Percentiles rank a stretch among this genome's conserved stretches.
Conservation (phyloP, 2,113 vertebrate genomes). For the Boulengeromyrus knoepffleri region DNA sequence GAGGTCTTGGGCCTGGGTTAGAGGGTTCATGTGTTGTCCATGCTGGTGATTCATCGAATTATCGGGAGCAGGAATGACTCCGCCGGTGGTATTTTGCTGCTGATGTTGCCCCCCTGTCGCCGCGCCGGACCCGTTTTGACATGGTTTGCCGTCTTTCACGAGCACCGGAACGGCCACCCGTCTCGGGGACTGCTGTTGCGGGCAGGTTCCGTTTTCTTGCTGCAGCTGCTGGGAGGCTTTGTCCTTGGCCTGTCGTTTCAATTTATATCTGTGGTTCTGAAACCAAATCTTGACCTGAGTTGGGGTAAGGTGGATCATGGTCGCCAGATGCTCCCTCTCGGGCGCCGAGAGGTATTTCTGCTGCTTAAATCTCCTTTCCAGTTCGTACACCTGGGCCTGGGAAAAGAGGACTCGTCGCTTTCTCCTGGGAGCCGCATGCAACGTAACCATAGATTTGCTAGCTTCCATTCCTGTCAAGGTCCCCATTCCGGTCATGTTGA, state of each 20-base stretch:
- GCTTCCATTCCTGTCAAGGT: conserved; percentile 72
- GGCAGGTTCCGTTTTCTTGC: conserved; percentile 50
- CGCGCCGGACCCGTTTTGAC: conserved; percentile 56
- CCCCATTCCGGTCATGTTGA: conserved; percentile 76
- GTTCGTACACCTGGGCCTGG: conserved; percentile 83
- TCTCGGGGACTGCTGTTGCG: conserved; percentile 57
- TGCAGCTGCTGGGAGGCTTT: conserved; percentile 69
- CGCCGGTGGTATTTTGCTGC: conserved; percentile 39
- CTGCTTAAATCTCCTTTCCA: conserved; percentile 87
- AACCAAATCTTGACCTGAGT: conserved; percentile 98
- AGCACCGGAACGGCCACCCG: conserved; percentile 66
- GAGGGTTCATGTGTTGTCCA: conserved; percentile 53
- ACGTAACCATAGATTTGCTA: conserved; percentile 68
- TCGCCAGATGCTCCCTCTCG: conserved; percentile 86
- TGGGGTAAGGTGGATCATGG: conserved; percentile 81
- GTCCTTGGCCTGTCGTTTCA: conserved; percentile 89
- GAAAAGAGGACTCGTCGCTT: conserved; percentile 91
- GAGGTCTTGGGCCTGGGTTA: conserved; percentile 60
- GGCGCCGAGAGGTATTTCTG: conserved; percentile 90
- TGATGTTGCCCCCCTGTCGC: conserved; percentile 41
- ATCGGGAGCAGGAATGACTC: conserved; percentile 28
- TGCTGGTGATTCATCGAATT: conserved; percentile 44
- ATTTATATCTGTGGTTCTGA: conserved; percentile 95
- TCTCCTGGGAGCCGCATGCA: conserved; percentile 74
- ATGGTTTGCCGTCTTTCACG: conserved; percentile 73